Base-by-base conservation (phyloP, 2,888 invertebrate genomes). In the Tinea trinotella region DNA sequence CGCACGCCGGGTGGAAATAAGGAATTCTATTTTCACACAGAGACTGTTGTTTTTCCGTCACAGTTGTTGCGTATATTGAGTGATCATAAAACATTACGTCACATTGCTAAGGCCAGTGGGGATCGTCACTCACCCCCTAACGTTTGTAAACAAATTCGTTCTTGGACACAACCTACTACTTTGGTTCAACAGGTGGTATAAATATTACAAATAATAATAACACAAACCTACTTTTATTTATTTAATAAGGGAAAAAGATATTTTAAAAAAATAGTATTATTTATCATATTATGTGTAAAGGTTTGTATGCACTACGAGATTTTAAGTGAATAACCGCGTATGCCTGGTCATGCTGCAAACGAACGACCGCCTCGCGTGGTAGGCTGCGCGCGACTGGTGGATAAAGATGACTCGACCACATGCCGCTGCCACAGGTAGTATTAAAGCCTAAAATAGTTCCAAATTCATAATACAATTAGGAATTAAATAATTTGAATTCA, bases 361-460 rank as follows among this genome's bases (percentile, higher is more conserved):
- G 50, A 12, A 50, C 80, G 72, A 78, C 84, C 78, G 78, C 60
- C 64, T 67, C 74, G 82, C 80, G 72, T 76, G 77, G 69, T 74
- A 71, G 84, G 74, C 83, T 84, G 83, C 84, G 84, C 85, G 80
- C 78, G 73, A 85, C 85, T 85, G 81, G 64, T 72, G 70, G 59
- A 61, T 62, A 59, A 55, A 57, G 64, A 65, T 74, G 74, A 75
- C 50, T 40, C 40, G 17, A 19, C 46, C 46, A 46, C 46, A 46
- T 46, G 19, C 3, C n/a, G 9, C n/a, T 46, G 73, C 82, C 67
- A 83, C 84, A 84, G 84, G 84, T 84, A 83, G 78, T 30, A n/a
- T 10, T 2, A n/a, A 30, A 30, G 30, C 30, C 30, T 30, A 30
- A 30, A 30, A 30, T 30, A 30, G 30, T 30, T 2, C 30, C n/a